A percentile compares a stretch with the other conserved stretches of the same genome.
These are phyloP conservation scores for Labroides dimidiatus DNA, from an alignment of 2,797 vertebrate genomes.

Conservation along the genomic window DNA sequence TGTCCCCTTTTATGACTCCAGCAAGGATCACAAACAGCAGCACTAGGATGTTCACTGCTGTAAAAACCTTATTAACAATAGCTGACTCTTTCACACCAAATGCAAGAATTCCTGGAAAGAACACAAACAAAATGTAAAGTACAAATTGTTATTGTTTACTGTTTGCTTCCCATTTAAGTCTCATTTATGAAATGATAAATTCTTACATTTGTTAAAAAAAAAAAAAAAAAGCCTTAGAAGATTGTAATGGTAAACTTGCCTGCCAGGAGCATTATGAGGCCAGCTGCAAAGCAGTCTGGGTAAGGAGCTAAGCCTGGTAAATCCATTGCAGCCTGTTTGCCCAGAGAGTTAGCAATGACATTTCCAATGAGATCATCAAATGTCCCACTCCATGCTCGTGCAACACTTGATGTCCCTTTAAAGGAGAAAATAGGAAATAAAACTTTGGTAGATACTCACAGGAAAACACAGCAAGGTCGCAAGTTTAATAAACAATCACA, in stretches of 20 bases:
- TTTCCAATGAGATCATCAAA: slow-evolving; percentile 90
- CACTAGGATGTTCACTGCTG: slow-evolving; percentile 84
- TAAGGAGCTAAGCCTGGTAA: slow-evolving; percentile 87
- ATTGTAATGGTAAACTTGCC: slow-evolving; percentile 64
- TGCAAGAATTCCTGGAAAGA: slow-evolving; percentile 85
- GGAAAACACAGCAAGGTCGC: no score
- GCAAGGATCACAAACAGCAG: slow-evolving; percentile 87
- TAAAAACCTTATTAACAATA: slow-evolving; percentile 88
- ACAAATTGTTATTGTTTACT: background rate
- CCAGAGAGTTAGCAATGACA: slow-evolving; percentile 79
- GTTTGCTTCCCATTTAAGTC: no score
- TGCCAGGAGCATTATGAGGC: slow-evolving; percentile 88
- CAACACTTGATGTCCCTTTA: slow-evolving; percentile 90
- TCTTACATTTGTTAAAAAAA: background rate
- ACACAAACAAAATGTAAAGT: slow-evolving; percentile 4
- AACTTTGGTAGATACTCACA: no score
- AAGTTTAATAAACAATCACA: no score
- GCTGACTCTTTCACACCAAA: slow-evolving; percentile 91
- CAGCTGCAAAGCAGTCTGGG: slow-evolving; percentile 88
- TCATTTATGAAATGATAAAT: background rate
- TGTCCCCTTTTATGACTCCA: slow-evolving; percentile 87
- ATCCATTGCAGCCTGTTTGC: slow-evolving; percentile 72
- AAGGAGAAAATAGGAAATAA: slow-evolving; percentile 5
- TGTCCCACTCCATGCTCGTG: slow-evolving; percentile 89
- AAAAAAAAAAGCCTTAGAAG: background rate